Base-by-base conservation (phyloP, 1,140 invertebrate species). In the Steinernema feltiae region DNA sequence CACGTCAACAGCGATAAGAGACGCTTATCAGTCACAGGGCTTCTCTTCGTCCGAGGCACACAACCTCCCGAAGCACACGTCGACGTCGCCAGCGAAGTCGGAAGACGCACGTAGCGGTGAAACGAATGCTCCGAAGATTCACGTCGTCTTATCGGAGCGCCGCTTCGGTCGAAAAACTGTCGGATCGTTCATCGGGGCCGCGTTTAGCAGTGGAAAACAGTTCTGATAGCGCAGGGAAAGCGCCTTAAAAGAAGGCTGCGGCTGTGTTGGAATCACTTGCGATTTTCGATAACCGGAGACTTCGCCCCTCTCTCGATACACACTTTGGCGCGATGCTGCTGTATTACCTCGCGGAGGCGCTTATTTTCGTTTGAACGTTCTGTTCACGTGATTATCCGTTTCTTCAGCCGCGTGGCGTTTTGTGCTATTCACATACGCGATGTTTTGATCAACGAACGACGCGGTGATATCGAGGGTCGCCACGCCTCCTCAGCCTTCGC, bases 371-470 rank as follows among this genome's bases (percentile, higher is more conserved):
- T 41, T n/a, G n/a, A n/a, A n/a, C n/a, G n/a, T n/a, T n/a, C n/a
- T 18, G 53, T 27, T 63, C 53, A 63, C 53, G 53, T 63, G 53
- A 63, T 63, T n/a, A 63, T n/a, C 15, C 53, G 7, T 63, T 21
- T 15, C 53, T 15, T 27, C 53, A 3, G 24, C 24, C 15, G 24
- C 53, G 53, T 21, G 24, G 53, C 53, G 53, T 63, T 41, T 41
- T 18, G 7, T 41, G n/a, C n/a, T n/a, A n/a, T 12, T n/a, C 7
- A 7, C 41, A 7, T n/a, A n/a, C 41, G 41, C 53, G 53, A 7
- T 63, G 53, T 63, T 63, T 63, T 63, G 53, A 63, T 63, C 53
- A 7, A 63, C n/a, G n/a, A n/a, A n/a, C n/a, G n/a, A n/a, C n/a
- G n/a, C n/a, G n/a, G 53, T 63, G 3, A 7, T 15, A 3, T n/a